A percentile compares a stretch with the other conserved stretches of the same genome.
phyloP scores from a whole-genome alignment of 2,113 vertebrate species.

The Agapornis roseicollis region DNA sequence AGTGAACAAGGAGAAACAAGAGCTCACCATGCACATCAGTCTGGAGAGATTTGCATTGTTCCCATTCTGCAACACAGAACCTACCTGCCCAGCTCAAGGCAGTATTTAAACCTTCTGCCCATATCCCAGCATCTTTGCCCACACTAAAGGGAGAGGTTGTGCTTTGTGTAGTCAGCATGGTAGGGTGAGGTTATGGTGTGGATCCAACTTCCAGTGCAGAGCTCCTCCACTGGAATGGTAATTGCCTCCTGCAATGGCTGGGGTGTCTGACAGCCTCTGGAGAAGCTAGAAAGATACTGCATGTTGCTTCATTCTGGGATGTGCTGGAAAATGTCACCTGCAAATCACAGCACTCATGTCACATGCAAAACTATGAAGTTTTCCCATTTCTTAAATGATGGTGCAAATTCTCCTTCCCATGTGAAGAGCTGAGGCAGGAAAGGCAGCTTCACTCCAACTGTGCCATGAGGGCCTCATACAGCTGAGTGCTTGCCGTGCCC shows the following conservation, averaged over 20 bases:
- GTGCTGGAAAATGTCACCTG: background rate
- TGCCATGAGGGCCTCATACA: background rate
- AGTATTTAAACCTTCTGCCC: background rate
- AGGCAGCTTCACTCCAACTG: background rate
- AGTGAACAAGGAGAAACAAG: background rate
- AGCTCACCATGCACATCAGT: background rate
- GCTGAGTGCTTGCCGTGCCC: background rate
- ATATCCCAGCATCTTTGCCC: background rate
- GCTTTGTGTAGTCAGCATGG: background rate
- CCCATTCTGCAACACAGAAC: background rate
- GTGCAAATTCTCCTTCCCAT: background rate
- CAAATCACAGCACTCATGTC: background rate
- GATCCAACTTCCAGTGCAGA: background rate
- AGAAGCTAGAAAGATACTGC: background rate
- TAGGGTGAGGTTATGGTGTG: background rate
- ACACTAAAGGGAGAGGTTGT: background rate
- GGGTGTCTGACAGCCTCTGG: background rate
- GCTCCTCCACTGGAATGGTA: background rate
- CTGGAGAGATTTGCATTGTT: background rate
- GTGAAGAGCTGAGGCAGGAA: background rate
- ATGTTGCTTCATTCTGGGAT: background rate
- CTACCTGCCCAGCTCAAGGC: background rate
- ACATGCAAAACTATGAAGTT: background rate
- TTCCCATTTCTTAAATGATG: background rate
- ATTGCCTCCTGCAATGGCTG: background rate